Percentiles rank a stretch among this genome's conserved stretches.
phyloP scores from a whole-genome alignment of 2,888 invertebrate genomes.

The Cenopis cana region DNA sequence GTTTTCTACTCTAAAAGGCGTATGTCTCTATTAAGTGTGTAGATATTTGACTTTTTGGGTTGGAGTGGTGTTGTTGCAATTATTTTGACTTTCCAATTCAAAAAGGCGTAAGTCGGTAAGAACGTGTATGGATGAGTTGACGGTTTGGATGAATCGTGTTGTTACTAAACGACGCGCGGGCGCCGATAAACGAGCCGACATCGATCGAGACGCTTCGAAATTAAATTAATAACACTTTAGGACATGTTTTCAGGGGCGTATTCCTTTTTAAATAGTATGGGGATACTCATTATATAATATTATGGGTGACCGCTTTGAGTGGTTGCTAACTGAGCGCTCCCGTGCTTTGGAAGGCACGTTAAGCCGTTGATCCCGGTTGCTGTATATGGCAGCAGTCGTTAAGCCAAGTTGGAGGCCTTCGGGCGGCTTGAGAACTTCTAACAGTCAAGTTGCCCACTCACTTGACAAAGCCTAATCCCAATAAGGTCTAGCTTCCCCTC shows the following conservation, averaged over 20 bases:
- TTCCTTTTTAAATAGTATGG: neutral
- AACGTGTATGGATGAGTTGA: neutral
- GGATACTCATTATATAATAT: neutral
- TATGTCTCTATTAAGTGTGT: neutral
- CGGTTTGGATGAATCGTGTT: neutral
- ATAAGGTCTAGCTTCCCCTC: too few relatives aligned
- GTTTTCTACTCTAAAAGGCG: neutral
- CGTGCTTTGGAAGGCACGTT: too few relatives aligned
- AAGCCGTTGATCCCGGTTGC: too few relatives aligned
- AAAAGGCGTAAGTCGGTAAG: neutral
- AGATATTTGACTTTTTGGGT: neutral
- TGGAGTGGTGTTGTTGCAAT: slow-evolving; percentile 53
- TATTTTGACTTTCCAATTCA: slow-evolving; percentile 37
- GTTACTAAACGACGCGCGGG: slow-evolving; percentile 59
- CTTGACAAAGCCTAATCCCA: too few relatives aligned
- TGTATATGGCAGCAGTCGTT: too few relatives aligned
- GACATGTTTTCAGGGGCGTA: neutral
- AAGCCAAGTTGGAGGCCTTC: too few relatives aligned
- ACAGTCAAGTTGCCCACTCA: too few relatives aligned
- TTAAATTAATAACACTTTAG: slow-evolving; percentile 7
- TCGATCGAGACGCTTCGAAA: slow-evolving; percentile 12
- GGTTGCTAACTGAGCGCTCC: too few relatives aligned
- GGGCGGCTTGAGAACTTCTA: too few relatives aligned
- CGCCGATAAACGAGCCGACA: slow-evolving; percentile 50
- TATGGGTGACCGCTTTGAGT: too few relatives aligned